Conservation (phyloP, 2,797 vertebrate genomes). For the Scolopax bukidnonensis region DNA sequence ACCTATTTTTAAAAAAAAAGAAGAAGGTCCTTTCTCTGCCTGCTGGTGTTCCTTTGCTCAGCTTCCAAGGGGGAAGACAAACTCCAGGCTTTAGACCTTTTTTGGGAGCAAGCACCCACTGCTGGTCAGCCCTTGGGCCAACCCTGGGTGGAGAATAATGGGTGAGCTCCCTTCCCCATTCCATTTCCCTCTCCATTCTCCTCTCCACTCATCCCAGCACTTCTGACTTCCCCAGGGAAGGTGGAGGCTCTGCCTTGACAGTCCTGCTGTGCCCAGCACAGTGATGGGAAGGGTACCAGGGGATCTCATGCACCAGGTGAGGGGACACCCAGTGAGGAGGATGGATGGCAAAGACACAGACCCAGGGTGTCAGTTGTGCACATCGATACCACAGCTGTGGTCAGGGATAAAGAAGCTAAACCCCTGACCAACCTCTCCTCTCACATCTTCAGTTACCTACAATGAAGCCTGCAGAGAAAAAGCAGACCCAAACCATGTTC, state of each 20-base stretch:
- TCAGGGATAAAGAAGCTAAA: neutral
- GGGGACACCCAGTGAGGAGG: neutral
- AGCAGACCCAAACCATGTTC: neutral
- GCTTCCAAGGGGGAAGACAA: neutral
- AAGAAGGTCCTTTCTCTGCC: neutral
- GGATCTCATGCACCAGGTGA: fast-evolving
- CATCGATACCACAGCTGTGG: fast-evolving
- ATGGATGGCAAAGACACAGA: neutral
- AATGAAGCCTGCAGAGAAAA: neutral
- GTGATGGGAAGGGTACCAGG: neutral
- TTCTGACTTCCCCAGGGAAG: neutral
- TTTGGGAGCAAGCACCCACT: neutral
- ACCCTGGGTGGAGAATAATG: neutral
- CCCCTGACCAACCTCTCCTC: neutral
- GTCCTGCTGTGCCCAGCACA: neutral
- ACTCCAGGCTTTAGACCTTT: neutral
- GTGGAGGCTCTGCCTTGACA: neutral
- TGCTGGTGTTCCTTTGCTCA: neutral
- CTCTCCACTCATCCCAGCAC: neutral
- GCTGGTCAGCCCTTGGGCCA: neutral
- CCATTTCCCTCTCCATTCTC: neutral
- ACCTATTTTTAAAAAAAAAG: conserved; percentile 28
- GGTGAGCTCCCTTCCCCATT: neutral
- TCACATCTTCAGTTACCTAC: neutral
- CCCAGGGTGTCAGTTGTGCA: neutral